A percentile compares a stretch with the other conserved stretches of the same genome.
Conservation (phyloP, 2,113 vertebrate genomes). For the Leptodactylus fuscus region DNA sequence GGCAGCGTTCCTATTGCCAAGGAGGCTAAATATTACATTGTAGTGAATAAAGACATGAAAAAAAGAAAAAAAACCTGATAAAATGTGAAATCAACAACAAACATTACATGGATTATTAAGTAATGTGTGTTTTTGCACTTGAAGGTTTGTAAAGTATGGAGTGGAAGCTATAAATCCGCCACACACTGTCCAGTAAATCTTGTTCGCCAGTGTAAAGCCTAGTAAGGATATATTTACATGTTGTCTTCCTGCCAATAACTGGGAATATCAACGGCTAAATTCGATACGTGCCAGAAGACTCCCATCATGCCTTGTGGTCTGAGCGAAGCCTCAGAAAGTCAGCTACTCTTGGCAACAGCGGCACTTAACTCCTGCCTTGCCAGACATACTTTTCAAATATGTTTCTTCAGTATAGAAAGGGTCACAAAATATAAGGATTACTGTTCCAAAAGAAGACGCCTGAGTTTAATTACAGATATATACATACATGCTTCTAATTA, state of each 20-base stretch:
- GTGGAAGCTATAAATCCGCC: slow-evolving; percentile 30
- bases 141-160: not conserved
- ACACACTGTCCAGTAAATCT: slow-evolving; percentile 17
- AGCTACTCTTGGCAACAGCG: not conserved
- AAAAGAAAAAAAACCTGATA: not conserved
- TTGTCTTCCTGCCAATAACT: slow-evolving; percentile 48
- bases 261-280: slow-evolving; percentile 21
- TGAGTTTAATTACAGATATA: slow-evolving; percentile 36
- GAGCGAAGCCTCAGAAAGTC: not conserved
- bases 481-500: slow-evolving; percentile 44
- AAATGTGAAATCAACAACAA: not conserved
- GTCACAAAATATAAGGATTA: not conserved
- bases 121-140: slow-evolving; percentile 17
- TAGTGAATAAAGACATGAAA: not conserved
- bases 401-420: not conserved
- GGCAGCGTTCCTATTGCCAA: too few relatives aligned
- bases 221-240: slow-evolving; percentile 56
- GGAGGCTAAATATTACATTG: not conserved
- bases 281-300: slow-evolving; percentile 37
- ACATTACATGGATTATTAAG: not conserved
- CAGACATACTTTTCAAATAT: not conserved
- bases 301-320: slow-evolving; percentile 40
- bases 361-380: slow-evolving; percentile 15
- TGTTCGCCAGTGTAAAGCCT: slow-evolving; percentile 42
- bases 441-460: slow-evolving; percentile 9